phyloP scores from a whole-genome alignment of 2,797 vertebrate species.

The Macropus fuliginosus region DNA sequence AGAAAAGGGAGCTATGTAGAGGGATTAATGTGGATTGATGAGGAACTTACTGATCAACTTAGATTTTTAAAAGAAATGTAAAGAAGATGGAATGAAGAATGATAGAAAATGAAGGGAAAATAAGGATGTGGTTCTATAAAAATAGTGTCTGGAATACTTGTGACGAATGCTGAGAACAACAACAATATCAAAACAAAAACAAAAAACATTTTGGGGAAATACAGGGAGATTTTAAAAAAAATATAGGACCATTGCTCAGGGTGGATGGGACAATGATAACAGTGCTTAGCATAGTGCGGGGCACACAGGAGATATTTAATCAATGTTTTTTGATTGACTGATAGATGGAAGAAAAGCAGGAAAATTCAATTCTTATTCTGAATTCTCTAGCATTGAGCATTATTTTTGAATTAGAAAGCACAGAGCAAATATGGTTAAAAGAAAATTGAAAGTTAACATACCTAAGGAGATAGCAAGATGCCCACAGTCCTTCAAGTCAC shows the following conservation, averaged over 20 bases:
- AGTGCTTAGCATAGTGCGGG: background rate
- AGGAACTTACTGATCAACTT: background rate
- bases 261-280: background rate
- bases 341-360: background rate
- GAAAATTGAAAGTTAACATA: background rate
- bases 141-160: background rate
- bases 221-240: background rate
- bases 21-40: background rate
- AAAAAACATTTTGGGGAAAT: background rate
- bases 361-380: background rate
- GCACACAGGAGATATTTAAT: background rate
- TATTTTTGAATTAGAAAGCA: background rate
- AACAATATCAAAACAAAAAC: background rate
- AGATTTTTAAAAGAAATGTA: background rate
- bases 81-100: background rate
- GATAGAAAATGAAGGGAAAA: background rate
- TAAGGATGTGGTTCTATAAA: background rate
- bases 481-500: too few species aligned
- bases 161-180: background rate
- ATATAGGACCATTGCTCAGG: background rate
- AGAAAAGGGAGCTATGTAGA: background rate
- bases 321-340: background rate
- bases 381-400: background rate
- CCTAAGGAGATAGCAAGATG: too few species aligned
- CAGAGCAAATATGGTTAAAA: background rate